A percentile compares a stretch with the other conserved stretches of the same genome.
phyloP scores from a whole-genome alignment of 2,888 invertebrate species.

The Oegoconia quadripuncta region DNA sequence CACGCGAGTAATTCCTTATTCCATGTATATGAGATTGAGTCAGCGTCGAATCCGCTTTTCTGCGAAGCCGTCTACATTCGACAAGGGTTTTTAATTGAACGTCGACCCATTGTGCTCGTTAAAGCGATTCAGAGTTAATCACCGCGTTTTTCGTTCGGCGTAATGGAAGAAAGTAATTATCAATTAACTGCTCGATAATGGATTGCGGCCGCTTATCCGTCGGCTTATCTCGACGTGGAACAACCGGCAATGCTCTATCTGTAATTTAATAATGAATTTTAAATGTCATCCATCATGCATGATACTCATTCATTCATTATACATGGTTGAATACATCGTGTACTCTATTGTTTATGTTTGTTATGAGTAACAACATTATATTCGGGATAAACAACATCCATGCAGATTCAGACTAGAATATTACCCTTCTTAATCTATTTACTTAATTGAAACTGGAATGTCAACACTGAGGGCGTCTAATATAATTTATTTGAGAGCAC shows the following conservation, averaged over 20 bases:
- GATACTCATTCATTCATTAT: neutral
- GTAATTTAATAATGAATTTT: conserved; percentile 54
- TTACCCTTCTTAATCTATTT: too few species aligned
- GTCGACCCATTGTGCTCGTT: conserved; percentile 74
- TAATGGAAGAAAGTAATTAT: conserved; percentile 79
- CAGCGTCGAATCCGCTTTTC: conserved; percentile 67
- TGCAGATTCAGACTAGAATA: too few species aligned
- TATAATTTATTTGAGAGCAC: conserved; percentile 2
- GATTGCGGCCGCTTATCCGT: conserved; percentile 71
- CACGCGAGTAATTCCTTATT: conserved; percentile 76
- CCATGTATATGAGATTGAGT: conserved; percentile 75
- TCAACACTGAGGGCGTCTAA: neutral
- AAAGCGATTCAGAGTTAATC: conserved; percentile 76
- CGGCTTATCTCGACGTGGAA: conserved; percentile 65
- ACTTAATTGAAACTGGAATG: neutral
- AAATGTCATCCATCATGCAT: conserved; percentile 55
- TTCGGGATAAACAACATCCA: neutral
- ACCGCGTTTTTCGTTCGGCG: conserved; percentile 71
- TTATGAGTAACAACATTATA: neutral
- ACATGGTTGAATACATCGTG: too few species aligned
- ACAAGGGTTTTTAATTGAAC: conserved; percentile 77
- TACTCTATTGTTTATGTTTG: too few species aligned
- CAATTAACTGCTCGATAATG: conserved; percentile 76
- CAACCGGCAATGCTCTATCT: conserved; percentile 53
- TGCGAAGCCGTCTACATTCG: conserved; percentile 67